Base-by-base conservation (phyloP, 2,888 invertebrate genomes). In the Hypena proboscidalis region DNA sequence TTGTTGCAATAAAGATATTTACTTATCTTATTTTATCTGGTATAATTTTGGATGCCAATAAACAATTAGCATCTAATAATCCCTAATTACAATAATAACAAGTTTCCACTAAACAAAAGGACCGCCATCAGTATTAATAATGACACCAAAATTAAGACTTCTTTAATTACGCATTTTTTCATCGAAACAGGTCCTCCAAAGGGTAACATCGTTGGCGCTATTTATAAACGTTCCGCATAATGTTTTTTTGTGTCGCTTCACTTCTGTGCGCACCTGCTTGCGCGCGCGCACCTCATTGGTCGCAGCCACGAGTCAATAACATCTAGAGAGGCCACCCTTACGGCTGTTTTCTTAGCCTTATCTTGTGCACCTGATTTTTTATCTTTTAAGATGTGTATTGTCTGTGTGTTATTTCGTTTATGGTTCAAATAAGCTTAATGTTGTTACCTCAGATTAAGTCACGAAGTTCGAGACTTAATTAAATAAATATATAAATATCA, bases 141-240 rank as follows among this genome's bases (percentile, higher is more conserved):
- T 30, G 13, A 30, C 19, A 19, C 2, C 34, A 34, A 37, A 38
- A 30, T 38, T 29, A 25, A 38, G 22, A 44, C 32, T 22, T 17
- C 17, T 30, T 34, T 39, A 64, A 61, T 64, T 52, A 63, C 23
- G 39, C 25, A 40, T 53, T 64, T 70, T 69, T 68, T 65, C 60
- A 58, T 55, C 45, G 57, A 59, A 66, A 69, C 66, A 66, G 67
- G 58, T 56, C 54, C 61, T 52, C 75, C 72, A 84, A 86, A 84
- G 82, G 80, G 81, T 80, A 85, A 82, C 82, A 79, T 78, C 79
- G 74, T 69, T 78, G 78, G 62, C 71, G 82, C 86, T 87, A 87
- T 88, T 89, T 87, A 83, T 85, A 87, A 85, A 83, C 77, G 74
- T 70, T 77, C 65, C 72, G 74, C 71, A 76, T 73, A 67, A 55